Percentiles rank a stretch among this genome's conserved stretches.
phyloP scores from a whole-genome alignment of 2,113 vertebrate species.

The Nothobranchius kuhntae region DNA sequence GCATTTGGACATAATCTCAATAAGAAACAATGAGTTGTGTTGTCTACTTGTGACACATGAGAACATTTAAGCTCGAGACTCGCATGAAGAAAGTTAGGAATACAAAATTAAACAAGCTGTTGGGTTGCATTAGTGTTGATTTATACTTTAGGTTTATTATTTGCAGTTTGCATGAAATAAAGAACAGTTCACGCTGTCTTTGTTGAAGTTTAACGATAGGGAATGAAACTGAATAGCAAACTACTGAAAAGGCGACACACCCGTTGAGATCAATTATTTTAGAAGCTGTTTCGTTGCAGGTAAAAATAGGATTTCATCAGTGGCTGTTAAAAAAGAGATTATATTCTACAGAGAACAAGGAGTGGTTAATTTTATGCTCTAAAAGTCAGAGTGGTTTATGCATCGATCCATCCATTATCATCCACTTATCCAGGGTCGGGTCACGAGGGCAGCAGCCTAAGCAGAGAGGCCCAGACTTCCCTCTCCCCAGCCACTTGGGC shows the following conservation, averaged over 20 bases:
- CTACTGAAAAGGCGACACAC: background rate
- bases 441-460: too few relatives aligned
- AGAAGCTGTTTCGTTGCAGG: background rate
- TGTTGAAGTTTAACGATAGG: slow-evolving; percentile 23
- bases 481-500: too few relatives aligned
- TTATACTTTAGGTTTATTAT: background rate
- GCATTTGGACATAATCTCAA: background rate
- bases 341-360: background rate
- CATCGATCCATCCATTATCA: too few relatives aligned
- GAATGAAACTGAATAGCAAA: slow-evolving; percentile 26
- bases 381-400: background rate
- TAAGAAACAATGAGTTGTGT: background rate
- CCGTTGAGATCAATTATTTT: too few relatives aligned
- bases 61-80: background rate
- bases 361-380: background rate
- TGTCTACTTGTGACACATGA: background rate
- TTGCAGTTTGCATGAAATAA: background rate
- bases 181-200: background rate
- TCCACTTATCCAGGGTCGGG: too few relatives aligned
- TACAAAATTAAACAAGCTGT: background rate
- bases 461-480: too few relatives aligned
- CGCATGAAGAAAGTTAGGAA: background rate
- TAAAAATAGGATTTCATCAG: slow-evolving; percentile 4
- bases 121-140: background rate
- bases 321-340: background rate